Evolutionary conservation across 2,888 invertebrate species (phyloP), one percentile per base, ranked within the genome.

Genomic region (Drosophila atroscutellata): DNA sequence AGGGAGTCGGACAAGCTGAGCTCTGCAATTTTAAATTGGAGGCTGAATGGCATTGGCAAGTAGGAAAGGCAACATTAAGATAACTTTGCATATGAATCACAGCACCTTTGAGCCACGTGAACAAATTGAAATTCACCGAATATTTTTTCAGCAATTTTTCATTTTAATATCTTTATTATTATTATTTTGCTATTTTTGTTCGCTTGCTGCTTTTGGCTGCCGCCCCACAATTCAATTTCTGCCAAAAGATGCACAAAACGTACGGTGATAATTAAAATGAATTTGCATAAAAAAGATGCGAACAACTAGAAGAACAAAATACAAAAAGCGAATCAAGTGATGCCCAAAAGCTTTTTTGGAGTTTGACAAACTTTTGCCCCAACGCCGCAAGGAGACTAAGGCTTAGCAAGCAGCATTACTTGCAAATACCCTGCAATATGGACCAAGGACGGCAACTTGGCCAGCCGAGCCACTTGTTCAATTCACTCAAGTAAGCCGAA

Each of bases 121-220:
- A 72, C 82, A 77, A 90, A 86, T 86, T 86, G 75, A 90, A 90
- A 86, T 86, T 89, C 89, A 80, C 62, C 75, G 71, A 85, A 85
- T 87, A 76, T 72, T 84, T 81, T 81, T 73, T 47, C 9, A 24
- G 71, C 62, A 60, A 82, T 71, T 72, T 73, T 32, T 69, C 65
- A 71, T 74, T 70, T 75, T 66, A 68, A 77, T 72, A 70, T 68
- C 59, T 64, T 68, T 71, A 65, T 81, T 68, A 56, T 67, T 60
- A 30, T 60, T 37, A 49, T 60, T 49, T 13, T 34, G n/a, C 26
- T 36, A 1, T 26, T 39, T 26, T n/a, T 37, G n/a, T n/a, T 18
- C 0, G 9, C 24, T 30, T 24, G 6, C 11, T 26, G 28, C 28
- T 26, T 20, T 36, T 9, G 39, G 13, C 62, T 64, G 47, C 42